Percentiles rank a stretch among this genome's conserved stretches.
These are phyloP conservation scores for Anas platyrhynchos DNA, from an alignment of 2,113 vertebrate species.

Conservation along the genomic window DNA sequence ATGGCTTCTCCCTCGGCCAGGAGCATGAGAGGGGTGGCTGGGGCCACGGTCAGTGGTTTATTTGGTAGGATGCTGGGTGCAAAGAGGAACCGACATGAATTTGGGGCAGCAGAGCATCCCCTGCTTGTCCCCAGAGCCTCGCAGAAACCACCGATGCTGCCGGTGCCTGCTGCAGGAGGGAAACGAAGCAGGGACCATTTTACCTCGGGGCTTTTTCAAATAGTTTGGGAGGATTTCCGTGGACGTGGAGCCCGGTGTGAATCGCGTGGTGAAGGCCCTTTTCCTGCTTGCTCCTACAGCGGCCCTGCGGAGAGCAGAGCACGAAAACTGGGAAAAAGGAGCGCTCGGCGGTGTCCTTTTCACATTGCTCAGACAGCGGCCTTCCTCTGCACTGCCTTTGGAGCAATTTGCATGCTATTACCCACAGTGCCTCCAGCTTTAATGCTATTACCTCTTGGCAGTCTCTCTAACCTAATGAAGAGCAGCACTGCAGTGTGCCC, in stretches of 20 bases:
- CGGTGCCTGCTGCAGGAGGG: background rate
- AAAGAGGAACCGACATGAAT: fast-evolving
- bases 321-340: background rate
- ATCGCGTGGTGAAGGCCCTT: background rate
- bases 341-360: conserved; percentile 33
- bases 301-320: background rate
- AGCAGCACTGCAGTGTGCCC: conserved; percentile 45
- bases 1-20: background rate
- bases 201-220: background rate
- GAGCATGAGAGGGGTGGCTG: background rate
- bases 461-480: conserved; percentile 65
- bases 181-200: background rate
- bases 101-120: background rate
- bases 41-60: too few species aligned
- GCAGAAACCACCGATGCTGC: background rate
- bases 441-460: conserved; percentile 70
- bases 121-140: background rate
- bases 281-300: background rate
- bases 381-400: conserved; percentile 45
- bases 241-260: fast-evolving
- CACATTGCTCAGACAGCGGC: conserved; percentile 15
- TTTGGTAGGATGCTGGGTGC: background rate
- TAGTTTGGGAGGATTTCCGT: fast-evolving
- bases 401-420: conserved; percentile 70
- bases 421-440: conserved; percentile 57